Percentiles rank a stretch among this genome's conserved stretches.
These are phyloP conservation scores for Myodes glareolus DNA, from an alignment of 2,113 vertebrate species.

Conservation along the genomic window DNA sequence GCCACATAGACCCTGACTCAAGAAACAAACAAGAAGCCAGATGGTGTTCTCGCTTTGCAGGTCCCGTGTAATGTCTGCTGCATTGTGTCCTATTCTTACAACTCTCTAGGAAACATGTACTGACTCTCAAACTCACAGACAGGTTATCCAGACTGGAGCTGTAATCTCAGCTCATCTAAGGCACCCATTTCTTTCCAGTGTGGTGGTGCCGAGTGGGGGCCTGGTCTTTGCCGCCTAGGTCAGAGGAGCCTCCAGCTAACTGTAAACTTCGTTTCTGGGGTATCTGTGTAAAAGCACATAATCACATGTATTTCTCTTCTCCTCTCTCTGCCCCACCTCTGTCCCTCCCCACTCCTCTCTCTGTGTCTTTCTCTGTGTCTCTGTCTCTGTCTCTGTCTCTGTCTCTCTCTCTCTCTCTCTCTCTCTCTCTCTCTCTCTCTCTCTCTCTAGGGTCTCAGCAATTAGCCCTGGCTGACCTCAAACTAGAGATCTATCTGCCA, in stretches of 20 bases:
- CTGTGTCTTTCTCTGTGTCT: background rate
- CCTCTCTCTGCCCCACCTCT: too few species aligned
- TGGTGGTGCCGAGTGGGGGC: too few species aligned
- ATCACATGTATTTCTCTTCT: background rate
- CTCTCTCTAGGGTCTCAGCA: rapidly evolving
- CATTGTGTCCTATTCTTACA: background rate
- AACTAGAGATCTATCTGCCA: background rate
- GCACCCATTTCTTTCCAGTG: background rate
- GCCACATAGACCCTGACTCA: background rate
- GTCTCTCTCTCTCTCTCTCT: background rate
- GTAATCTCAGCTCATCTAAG: background rate
- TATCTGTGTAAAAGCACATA: background rate
- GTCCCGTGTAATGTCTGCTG: background rate
- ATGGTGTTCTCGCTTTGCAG: background rate
- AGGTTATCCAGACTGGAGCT: background rate
- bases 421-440: background rate
- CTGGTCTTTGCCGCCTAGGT: background rate
- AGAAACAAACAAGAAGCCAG: background rate
- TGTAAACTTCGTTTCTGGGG: background rate
- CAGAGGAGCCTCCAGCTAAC: background rate
- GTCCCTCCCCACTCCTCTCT: background rate
- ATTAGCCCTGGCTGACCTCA: background rate
- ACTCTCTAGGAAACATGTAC: background rate
- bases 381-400: too few species aligned
- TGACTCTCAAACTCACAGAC: background rate